Evolutionary conservation across 2,888 invertebrate species (phyloP), one percentile per base, ranked within the genome.

Genomic region (Craniophora ligustri): DNA sequence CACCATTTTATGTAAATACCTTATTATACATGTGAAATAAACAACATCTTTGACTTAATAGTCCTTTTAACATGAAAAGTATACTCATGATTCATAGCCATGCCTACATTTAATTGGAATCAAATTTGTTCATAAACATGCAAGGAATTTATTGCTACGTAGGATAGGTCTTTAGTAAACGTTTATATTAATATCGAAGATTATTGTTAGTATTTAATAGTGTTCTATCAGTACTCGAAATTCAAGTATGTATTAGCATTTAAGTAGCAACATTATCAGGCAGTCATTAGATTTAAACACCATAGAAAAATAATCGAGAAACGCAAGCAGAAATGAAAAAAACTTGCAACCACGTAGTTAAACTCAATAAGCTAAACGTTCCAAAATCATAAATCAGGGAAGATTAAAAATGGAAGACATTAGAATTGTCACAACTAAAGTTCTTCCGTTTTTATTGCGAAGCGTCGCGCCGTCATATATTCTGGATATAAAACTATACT

Each of bases 361-460:
- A 56, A 49, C 44, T 40, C 34, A 62, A 67, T 63, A 69, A 63
- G 14, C 41, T 53, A 59, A 71, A 62, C 51, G 45, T 60, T 51
- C 18, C 53, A 59, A 47, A 18, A 46, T 26, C 58, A 61, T 70
- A 68, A 74, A 62, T 75, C 60, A 71, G 48, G 62, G 40, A 60
- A 67, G 59, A 68, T 69, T 73, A 72, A 75, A 69, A 71, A 65
- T 61, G 48, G 35, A 70, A 67, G 60, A 68, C 38, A 38, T 26
- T 54, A 45, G 38, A 51, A 65, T 42, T 39, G 51, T 40, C 42
- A 61, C 44, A 63, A 67, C 67, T 67, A 67, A 73, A 68, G 65
- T 67, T 65, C 59, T 31, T 28, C 42, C 48, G 49, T 78, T 81
- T 65, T 82, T 82, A 85, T 81, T 78, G 75, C 73, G 45, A 45